Evolutionary conservation across 2,113 vertebrate species (phyloP).

Genomic region (Polypterus bichir): DNA sequence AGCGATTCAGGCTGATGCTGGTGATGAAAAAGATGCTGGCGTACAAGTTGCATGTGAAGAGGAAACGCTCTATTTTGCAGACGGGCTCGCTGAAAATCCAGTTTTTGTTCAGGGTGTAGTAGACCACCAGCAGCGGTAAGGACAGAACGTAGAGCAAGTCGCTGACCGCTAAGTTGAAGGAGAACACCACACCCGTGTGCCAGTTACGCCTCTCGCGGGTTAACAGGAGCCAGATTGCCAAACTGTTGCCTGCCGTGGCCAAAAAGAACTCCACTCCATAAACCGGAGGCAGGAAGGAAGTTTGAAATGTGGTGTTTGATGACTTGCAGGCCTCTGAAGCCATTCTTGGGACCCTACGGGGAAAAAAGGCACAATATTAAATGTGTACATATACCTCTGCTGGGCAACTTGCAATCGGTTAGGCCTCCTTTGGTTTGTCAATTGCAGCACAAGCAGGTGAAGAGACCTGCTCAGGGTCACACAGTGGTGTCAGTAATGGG

Average conservation of each 20-base stretch:
- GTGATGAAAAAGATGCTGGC: slow-evolving; percentile 59
- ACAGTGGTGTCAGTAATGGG: too few relatives aligned
- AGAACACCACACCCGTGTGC: slow-evolving; percentile 53
- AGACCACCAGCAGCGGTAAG: slow-evolving; percentile 47
- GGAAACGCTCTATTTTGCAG: slow-evolving; percentile 59
- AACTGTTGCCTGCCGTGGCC: slow-evolving; percentile 40
- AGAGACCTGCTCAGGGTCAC: too few relatives aligned
- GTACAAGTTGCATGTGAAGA: slow-evolving; percentile 65
- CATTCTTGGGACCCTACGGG: too few relatives aligned
- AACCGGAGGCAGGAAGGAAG: slow-evolving; percentile 29
- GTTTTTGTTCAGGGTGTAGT: slow-evolving; percentile 37
- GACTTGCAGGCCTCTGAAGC: neutral
- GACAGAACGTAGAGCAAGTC: slow-evolving; percentile 60
- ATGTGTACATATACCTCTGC: neutral
- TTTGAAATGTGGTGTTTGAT: slow-evolving; percentile 22
- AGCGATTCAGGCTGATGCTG: slow-evolving; percentile 64
- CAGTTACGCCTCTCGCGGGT: slow-evolving; percentile 38
- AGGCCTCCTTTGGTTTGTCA: too few relatives aligned
- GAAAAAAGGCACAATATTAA: neutral
- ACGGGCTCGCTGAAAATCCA: slow-evolving; percentile 40
- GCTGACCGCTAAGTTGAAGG: slow-evolving; percentile 58
- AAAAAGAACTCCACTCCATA: slow-evolving; percentile 39
- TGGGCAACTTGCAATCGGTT: neutral
- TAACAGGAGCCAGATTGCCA: slow-evolving; percentile 43
- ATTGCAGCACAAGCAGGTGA: too few relatives aligned